Evolutionary conservation across 2,797 vertebrate species (phyloP), one percentile per base, ranked within the genome.

Genomic region (Kryptolebias ocellatus): DNA sequence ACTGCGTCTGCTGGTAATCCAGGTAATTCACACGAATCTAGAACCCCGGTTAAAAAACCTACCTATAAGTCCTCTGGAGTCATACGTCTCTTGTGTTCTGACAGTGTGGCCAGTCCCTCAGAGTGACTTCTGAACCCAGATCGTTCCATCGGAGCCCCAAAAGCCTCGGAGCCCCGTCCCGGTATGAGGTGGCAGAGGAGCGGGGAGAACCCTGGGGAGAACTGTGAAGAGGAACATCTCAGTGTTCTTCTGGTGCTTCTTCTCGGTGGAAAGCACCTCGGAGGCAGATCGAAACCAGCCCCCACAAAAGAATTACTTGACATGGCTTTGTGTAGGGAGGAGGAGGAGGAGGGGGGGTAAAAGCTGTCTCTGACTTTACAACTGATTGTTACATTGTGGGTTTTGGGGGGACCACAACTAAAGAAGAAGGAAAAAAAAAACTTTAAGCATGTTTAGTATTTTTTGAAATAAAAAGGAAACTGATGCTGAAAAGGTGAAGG

Each of bases 151-250:
- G 18, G 85, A 70, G 79, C 72, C 81, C 80, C 69, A 84, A 74
- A 84, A 83, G 71, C 78, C 72, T 81, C 5, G 3, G 74, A 51
- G 79, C 69, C 67, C 64, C 56, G 5, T 85, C 72, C 83, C 37
- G 56, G 64, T 86, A 90, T 90, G 88, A 92, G 81, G 71, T 89
- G 87, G 78, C 84, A 85, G 67, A 74, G 74, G n/a, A 73, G 42
- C 1, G 88, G 88, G 87, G 86, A 89, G 83, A 81, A 83, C 87
- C 88, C 86, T 85, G 68, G 46, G 72, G 70, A 85, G 80, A 77
- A 84, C 79, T 74, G 67, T 60, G 46, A 71, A 64, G 76, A 81
- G 77, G 79, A 83, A 80, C 77, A 72, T 83, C 80, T 83, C 74
- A 61, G 27, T 69, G 63, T 73, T 87, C 81, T 78, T 81, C 73